Evolutionary conservation across 2,797 vertebrate species (phyloP).

Genomic region (Allobates femoralis): DNA sequence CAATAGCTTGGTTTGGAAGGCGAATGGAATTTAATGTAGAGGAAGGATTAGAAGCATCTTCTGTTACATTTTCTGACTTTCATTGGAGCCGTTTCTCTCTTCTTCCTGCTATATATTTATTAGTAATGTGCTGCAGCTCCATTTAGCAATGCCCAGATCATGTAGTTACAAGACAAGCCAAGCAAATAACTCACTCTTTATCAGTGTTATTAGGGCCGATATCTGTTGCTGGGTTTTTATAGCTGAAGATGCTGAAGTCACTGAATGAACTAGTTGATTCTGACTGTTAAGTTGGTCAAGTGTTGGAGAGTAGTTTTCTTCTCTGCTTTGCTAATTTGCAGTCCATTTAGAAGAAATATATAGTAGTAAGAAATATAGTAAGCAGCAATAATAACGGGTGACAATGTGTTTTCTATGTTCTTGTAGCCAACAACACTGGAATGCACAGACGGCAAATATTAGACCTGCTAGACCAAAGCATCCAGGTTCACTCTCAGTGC

Average conservation of each 20-base stretch:
- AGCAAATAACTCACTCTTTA: slow-evolving; percentile 31
- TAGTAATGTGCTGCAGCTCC: background rate
- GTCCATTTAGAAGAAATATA: background rate
- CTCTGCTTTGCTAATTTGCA: background rate
- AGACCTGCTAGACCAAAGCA: slow-evolving; percentile 96
- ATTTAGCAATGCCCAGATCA: slow-evolving; percentile 2
- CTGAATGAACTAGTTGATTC: background rate
- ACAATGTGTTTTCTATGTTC: slow-evolving; percentile 22
- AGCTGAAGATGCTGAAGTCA: background rate
- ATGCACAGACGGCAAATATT: slow-evolving; percentile 92
- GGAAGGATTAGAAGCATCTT: slow-evolving; percentile 56
- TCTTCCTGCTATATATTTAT: slow-evolving; percentile 41
- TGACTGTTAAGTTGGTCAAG: background rate
- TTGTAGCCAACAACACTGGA: slow-evolving; percentile 84
- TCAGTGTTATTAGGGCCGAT: background rate
- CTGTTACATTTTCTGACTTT: slow-evolving; percentile 46
- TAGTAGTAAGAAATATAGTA: background rate
- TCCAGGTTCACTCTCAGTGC: slow-evolving; percentile 94
- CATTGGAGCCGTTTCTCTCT: slow-evolving; percentile 35
- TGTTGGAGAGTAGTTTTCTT: slow-evolving; percentile 27
- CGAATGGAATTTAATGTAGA: slow-evolving; percentile 44
- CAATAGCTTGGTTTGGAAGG: slow-evolving; percentile 53
- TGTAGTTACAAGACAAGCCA: slow-evolving; percentile 34
- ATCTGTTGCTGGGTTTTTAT: background rate
- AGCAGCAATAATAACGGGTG: background rate